phyloP scores from a whole-genome alignment of 2,113 vertebrate genomes.

The Alethe castanea region DNA sequence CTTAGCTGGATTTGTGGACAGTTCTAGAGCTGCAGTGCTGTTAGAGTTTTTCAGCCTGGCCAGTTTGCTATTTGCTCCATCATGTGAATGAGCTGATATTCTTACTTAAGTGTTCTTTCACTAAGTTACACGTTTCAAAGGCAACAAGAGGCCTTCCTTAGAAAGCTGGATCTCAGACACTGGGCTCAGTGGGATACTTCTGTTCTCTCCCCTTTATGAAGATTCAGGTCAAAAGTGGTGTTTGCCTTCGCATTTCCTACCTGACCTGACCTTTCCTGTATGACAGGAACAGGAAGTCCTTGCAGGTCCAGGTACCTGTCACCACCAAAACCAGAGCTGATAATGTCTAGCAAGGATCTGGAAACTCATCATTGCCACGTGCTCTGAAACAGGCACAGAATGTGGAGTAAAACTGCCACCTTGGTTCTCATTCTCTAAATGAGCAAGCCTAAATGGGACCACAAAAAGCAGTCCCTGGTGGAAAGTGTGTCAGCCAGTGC shows the following conservation, averaged over 20 bases:
- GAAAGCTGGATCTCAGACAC: not conserved
- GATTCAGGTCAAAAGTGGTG: not conserved
- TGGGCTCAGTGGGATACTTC: not conserved
- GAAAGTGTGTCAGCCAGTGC: accelerated
- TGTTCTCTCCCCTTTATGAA: not conserved
- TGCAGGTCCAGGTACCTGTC: not conserved
- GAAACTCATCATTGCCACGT: not conserved
- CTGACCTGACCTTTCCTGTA: not conserved
- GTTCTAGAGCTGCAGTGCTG: not conserved
- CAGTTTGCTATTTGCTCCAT: not conserved
- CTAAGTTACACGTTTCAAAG: not conserved
- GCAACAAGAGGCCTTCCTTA: not conserved
- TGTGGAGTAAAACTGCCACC: not conserved
- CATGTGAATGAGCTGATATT: not conserved
- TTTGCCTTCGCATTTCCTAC: not conserved
- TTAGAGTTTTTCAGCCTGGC: not conserved
- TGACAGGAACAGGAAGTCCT: not conserved
- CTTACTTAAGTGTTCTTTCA: not conserved
- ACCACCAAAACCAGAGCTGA: not conserved
- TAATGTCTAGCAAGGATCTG: not conserved
- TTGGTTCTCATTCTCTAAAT: not conserved
- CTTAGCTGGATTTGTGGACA: not conserved
- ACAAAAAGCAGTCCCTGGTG: not conserved
- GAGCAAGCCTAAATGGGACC: not conserved
- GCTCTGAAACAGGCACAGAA: not conserved